Base-by-base conservation (phyloP, 2,888 invertebrate species). In the Molorchus minor region DNA sequence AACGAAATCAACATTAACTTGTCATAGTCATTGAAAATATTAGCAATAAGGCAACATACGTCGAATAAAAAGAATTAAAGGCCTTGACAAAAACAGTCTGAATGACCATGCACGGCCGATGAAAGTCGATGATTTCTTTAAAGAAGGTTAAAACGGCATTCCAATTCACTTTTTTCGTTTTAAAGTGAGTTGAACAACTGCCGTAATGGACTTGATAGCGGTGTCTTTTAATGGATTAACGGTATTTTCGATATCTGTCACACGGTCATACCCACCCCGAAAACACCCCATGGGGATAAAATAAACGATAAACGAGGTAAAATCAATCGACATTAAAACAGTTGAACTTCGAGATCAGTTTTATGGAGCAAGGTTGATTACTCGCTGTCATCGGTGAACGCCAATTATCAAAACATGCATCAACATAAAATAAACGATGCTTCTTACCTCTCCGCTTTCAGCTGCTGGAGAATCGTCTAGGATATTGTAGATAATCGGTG, bases 401-500 rank as follows among this genome's bases (percentile, higher is more conserved):
- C 38, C n/a, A 57, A 51, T 58, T 53, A 58, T 45, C 45, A 58
- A 58, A 58, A 58, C 58, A 58, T 57, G 57, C 44, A 52, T 20
- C 43, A 44, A 54, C 44, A 54, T 46, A 43, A 52, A 45, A 35
- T 51, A 47, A 52, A 45, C 40, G 45, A 46, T 49, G 78, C 87
- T 86, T 86, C n/a, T n/a, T 86, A 93, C 93, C 90, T 92, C n/a
- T n/a, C 91, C 93, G 82, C 93, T 91, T 80, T 91, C 91, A 75
- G 93, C 93, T 71, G 94, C 94, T 81, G 95, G 94, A 75, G 94
- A 95, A 83, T 94, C 93, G 82, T 94, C 94, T 79, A 93, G 88
- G 80, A 95, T 94, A 84, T 94, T 91, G 84, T 94, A 94, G 82
- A 95, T 93, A 81, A 95, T 92, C 80, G 94, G 95, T 79, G 94